Conservation (phyloP, 2,797 vertebrate genomes). For the Myotis vivesi region DNA sequence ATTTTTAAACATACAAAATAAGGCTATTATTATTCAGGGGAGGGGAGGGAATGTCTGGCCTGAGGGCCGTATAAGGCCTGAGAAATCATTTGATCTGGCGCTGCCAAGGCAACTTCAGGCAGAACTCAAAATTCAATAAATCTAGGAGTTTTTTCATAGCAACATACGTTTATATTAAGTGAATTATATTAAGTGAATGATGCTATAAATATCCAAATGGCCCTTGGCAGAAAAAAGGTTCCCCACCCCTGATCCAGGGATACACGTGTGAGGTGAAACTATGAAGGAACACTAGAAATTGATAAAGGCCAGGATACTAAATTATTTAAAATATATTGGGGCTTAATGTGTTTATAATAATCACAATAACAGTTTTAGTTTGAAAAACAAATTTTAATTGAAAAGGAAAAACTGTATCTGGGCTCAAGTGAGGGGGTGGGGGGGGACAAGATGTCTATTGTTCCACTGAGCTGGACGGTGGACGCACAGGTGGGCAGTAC, state of each 20-base stretch:
- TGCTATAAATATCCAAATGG: no score
- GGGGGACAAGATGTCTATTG: neutral
- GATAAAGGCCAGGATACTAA: neutral
- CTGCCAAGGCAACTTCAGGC: no score
- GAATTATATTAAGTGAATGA: no score
- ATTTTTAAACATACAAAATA: neutral
- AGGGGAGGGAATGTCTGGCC: no score
- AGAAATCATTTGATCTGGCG: no score
- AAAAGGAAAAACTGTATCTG: neutral
- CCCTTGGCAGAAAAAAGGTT: no score
- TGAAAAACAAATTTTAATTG: neutral
- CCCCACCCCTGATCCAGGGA: no score
- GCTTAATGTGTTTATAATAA: neutral
- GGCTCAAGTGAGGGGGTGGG: neutral
- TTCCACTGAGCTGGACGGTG: neutral
- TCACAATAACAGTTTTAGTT: neutral
- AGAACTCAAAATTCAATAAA: no score
- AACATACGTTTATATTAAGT: no score
- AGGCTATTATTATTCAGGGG: neutral
- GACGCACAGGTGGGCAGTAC: accelerated
- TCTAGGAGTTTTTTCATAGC: no score
- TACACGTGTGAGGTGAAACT: accelerated
- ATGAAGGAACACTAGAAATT: neutral
- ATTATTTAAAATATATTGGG: neutral
- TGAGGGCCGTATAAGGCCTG: no score